phyloP scores from a whole-genome alignment of 2,888 invertebrate genomes.

The Drosophila planitibia region DNA sequence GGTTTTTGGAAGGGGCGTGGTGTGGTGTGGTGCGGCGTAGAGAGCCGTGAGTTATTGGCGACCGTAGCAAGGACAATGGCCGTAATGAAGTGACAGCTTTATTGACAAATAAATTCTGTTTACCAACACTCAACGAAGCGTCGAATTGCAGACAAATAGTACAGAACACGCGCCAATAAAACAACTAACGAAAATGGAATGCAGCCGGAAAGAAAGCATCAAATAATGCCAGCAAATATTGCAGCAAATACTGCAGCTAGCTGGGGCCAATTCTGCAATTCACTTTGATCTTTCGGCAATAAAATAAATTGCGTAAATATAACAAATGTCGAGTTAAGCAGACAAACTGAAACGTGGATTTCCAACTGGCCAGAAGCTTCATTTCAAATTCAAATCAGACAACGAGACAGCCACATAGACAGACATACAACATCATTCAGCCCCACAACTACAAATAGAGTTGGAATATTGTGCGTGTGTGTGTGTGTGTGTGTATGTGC shows the following conservation, averaged over 20 bases:
- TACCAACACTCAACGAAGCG: conserved; percentile 67
- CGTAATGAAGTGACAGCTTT: conserved; percentile 81
- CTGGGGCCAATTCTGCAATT: conserved; percentile 66
- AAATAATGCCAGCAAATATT: conserved; percentile 37
- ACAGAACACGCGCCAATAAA: conserved; percentile 21
- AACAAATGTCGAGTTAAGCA: conserved; percentile 43
- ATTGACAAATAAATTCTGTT: conserved; percentile 79
- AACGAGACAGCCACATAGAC: background rate
- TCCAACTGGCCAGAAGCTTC: conserved; percentile 26
- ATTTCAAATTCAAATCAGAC: conserved; percentile 71
- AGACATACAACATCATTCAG: conserved; percentile 3
- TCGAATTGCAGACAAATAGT: conserved; percentile 38
- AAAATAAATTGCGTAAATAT: conserved; percentile 75
- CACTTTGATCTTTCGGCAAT: conserved; percentile 69
- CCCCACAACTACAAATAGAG: conserved; percentile 8
- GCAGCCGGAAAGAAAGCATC: conserved; percentile 2
- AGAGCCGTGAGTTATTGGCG: conserved; percentile 65
- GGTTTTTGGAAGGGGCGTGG: background rate
- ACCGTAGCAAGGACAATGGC: conserved; percentile 57
- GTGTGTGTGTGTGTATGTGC: conserved; percentile 2
- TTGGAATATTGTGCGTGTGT: background rate
- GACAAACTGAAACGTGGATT: background rate
- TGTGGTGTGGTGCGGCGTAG: background rate
- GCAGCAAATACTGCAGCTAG: conserved; percentile 28
- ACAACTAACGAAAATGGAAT: conserved; percentile 18